Evolutionary conservation across 2,113 vertebrate species (phyloP), one percentile per base, ranked within the genome.

Genomic region (Oxyruncus cristatus): DNA sequence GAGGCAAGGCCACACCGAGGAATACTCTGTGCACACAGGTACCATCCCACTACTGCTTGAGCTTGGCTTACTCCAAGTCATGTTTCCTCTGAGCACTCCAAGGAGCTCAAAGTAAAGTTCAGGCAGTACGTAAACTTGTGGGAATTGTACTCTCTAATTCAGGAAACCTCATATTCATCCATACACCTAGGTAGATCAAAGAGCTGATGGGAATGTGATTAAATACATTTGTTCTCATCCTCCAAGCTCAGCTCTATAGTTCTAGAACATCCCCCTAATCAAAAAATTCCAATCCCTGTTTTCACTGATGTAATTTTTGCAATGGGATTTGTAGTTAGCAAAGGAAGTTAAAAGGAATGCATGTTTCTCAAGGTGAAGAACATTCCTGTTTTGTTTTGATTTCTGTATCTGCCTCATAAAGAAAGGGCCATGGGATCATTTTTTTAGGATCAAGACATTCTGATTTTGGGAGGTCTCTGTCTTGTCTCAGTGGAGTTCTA

Each of bases 11-110:
- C 30, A 39, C 19, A 1, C 23, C 5, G 26, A 53, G 35, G 30
- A 61, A n/a, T 6, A 12, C 44, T 56, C 65, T 56, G 47, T 76
- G 47, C 55, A 49, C 32, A 28, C 0, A 3, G 23, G 21, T 46
- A 22, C n/a, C 8, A 3, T 26, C 42, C 56, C 2, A 0, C 37
- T 49, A 2, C 56, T 79, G 16, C 49, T n/a, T 5, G 12, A 67
- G 56, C 12, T 3, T 35, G 56, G 23, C 27, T 61, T 76, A 28
- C 20, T 66, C 62, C 16, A 2, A 2, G 27, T 6, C 2, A 0
- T 23, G 18, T 73, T 79, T 68, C 62, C 37, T 50, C 20, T 53
- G 50, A 19, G 23, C 41, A 33, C 22, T 17, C 1, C 0, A 21
- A 72, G 28, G 58, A 39, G 9, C 81, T 88, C 53, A 19, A 13